Evolutionary conservation across 2,113 vertebrate genomes (phyloP).

Genomic region (Chamaetylas fuelleborni): DNA sequence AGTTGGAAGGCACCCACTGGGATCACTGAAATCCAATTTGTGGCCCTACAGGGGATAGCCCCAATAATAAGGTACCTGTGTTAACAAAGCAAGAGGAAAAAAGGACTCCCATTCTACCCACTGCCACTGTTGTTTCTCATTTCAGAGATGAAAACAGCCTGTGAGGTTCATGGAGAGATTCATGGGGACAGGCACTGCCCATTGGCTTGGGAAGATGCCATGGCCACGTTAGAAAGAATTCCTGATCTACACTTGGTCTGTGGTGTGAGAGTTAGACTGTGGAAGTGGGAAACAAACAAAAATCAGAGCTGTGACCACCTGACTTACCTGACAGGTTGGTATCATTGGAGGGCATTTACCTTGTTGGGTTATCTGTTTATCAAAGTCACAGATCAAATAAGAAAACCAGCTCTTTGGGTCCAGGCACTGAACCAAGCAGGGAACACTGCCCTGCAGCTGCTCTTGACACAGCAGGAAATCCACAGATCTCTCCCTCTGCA

Average conservation of each 20-base stretch:
- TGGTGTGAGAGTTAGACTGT: neutral
- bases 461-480: neutral
- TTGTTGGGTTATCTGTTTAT: neutral
- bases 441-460: neutral
- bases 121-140: neutral
- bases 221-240: accelerated
- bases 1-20: neutral
- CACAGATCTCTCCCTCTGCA: neutral
- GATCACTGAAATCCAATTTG: neutral
- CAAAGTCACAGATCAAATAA: neutral
- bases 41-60: neutral
- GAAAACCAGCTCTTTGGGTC: neutral
- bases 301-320: neutral
- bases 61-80: neutral
- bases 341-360: neutral
- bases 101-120: neutral
- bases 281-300: neutral
- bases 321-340: neutral
- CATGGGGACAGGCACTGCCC: neutral
- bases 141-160: neutral
- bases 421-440: neutral
- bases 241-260: neutral
- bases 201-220: neutral
- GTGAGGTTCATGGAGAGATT: neutral
- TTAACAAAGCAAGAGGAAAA: neutral